Evolutionary conservation across 2,113 vertebrate genomes (phyloP).

Genomic region (Etheostoma cragini): DNA sequence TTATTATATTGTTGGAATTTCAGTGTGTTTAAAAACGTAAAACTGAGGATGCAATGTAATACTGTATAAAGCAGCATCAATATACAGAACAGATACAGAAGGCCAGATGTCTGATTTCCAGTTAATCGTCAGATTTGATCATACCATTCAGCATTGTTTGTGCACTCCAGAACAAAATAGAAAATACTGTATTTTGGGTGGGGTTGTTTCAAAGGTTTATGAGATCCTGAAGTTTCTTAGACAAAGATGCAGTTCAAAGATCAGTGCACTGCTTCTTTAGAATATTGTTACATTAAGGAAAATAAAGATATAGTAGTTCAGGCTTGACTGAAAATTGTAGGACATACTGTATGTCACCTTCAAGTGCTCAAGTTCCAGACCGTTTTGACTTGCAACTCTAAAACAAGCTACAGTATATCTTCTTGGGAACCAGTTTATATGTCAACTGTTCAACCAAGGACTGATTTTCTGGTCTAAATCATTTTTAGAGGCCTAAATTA

Average conservation of each 20-base stretch:
- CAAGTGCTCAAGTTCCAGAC: not conserved
- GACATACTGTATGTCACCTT: not conserved
- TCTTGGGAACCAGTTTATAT: not conserved
- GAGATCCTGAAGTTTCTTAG: not conserved
- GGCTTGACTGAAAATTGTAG: not conserved
- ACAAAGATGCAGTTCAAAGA: not conserved
- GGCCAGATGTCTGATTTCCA: slow-evolving; percentile 32
- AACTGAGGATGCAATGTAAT: not conserved
- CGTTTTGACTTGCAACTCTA: not conserved
- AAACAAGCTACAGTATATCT: not conserved
- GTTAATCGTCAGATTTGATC: slow-evolving; percentile 45
- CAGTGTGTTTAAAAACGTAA: not conserved
- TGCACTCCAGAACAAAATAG: not conserved
- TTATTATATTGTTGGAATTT: not conserved
- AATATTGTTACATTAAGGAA: not conserved
- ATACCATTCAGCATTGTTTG: slow-evolving; percentile 21
- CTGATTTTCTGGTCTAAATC: no score
- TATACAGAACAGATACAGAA: slow-evolving; percentile 44
- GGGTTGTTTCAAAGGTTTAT: not conserved
- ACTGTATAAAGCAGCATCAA: slow-evolving; percentile 14
- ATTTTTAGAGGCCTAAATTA: no score
- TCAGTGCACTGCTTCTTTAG: not conserved
- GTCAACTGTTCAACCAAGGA: not conserved
- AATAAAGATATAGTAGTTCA: not conserved
- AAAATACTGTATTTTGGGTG: not conserved